Evolutionary conservation across 2,888 invertebrate genomes (phyloP).

Genomic region (Tinea semifulvella): DNA sequence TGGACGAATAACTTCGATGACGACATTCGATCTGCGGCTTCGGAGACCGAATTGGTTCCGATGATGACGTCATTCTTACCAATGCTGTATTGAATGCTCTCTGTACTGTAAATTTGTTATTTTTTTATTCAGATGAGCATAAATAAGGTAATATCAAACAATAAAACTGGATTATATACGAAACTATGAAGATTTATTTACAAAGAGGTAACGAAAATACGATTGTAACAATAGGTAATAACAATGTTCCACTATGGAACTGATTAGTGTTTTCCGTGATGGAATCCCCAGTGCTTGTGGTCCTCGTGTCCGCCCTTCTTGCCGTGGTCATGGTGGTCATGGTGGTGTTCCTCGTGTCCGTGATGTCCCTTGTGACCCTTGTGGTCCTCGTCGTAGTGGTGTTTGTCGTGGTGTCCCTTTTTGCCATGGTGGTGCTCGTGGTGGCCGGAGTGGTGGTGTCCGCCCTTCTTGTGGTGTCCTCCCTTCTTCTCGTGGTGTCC

Average conservation of each 20-base stretch:
- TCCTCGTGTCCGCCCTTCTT: constrained; percentile 81
- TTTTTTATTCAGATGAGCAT: not conserved
- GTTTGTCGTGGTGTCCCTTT: constrained; percentile 84
- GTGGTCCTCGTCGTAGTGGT: constrained; percentile 83
- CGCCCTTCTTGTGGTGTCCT: constrained; percentile 83
- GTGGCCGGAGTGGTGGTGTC: constrained; percentile 78
- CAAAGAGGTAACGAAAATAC: constrained; percentile 38
- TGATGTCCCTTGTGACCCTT: constrained; percentile 82
- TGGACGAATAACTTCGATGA: constrained; percentile 52
- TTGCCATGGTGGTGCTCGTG: constrained; percentile 82
- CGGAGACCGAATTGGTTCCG: constrained; percentile 44
- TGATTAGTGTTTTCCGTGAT: constrained; percentile 62
- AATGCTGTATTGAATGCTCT: not conserved
- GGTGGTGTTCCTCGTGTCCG: constrained; percentile 79
- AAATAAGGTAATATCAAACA: not conserved
- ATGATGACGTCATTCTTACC: constrained; percentile 20
- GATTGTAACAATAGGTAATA: constrained; percentile 40
- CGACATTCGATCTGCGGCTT: constrained; percentile 42
- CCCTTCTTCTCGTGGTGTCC: constrained; percentile 80
- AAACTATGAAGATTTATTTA: constrained; percentile 39
- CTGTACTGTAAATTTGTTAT: not conserved
- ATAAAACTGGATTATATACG: not conserved
- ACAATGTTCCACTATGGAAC: constrained; percentile 32
- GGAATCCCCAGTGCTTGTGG: constrained; percentile 79
- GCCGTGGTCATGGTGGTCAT: constrained; percentile 78